Evolutionary conservation across 2,888 invertebrate species (phyloP).

Genomic region (Tryphoninae sp.): DNA sequence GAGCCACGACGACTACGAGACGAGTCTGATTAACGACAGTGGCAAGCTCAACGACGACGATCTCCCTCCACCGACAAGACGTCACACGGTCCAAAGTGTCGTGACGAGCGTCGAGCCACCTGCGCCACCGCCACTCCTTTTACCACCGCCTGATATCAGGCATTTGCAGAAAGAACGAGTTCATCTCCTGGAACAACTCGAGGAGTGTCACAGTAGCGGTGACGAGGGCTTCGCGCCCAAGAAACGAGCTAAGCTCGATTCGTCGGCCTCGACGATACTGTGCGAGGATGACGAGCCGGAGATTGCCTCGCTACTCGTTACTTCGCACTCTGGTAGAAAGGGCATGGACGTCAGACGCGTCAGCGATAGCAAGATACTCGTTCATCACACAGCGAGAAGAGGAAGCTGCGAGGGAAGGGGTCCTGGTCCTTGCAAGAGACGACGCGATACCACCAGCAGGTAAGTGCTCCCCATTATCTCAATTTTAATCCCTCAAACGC

Average conservation of each 20-base stretch:
- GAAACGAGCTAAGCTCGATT: conserved; percentile 86
- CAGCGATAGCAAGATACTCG: conserved; percentile 78
- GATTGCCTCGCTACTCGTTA: conserved; percentile 78
- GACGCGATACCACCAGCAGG: conserved; percentile 78
- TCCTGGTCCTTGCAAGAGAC: conserved; percentile 78
- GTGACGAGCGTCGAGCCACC: conserved; percentile 83
- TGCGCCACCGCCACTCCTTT: conserved; percentile 77
- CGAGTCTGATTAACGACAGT: conserved; percentile 73
- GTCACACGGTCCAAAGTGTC: conserved; percentile 82
- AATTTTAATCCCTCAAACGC: neutral
- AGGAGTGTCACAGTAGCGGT: conserved; percentile 88
- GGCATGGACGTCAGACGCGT: conserved; percentile 79
- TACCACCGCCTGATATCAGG: conserved; percentile 85
- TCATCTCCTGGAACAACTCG: conserved; percentile 87
- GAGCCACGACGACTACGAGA: conserved; percentile 85
- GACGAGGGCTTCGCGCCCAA: conserved; percentile 86
- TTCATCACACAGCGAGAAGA: conserved; percentile 76
- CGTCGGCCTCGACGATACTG: conserved; percentile 74
- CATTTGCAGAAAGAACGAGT: conserved; percentile 88
- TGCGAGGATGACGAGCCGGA: conserved; percentile 80
- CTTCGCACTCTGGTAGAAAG: conserved; percentile 78
- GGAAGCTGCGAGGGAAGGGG: conserved; percentile 78
- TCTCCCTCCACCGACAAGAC: conserved; percentile 81
- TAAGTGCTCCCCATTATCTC: conserved; percentile 35
- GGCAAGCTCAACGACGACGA: conserved; percentile 80